Evolutionary conservation across 2,113 vertebrate genomes (phyloP).

Genomic region (Zosterops lateralis): DNA sequence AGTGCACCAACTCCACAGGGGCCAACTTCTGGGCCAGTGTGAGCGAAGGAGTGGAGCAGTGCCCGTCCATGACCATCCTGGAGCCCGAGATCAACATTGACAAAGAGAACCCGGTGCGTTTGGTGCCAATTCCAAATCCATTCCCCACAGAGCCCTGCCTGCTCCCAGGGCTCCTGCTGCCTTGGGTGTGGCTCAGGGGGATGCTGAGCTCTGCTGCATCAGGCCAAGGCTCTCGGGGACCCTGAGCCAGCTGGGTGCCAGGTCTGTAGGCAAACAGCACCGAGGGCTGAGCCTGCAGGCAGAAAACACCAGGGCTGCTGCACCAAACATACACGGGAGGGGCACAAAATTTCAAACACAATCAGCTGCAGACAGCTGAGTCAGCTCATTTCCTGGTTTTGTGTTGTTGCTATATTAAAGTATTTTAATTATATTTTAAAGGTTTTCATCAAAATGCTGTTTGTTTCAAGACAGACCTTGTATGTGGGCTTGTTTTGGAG

Average conservation of each 20-base stretch:
- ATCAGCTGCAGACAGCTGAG: neutral
- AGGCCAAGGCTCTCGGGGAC: neutral
- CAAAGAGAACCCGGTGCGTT: constrained; percentile 80
- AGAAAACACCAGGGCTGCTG: neutral
- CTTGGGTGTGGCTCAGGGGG: accelerated
- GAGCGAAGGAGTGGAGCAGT: constrained; percentile 81
- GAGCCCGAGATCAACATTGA: constrained; percentile 83
- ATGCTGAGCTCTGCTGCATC: neutral
- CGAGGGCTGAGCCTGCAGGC: neutral
- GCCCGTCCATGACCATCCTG: constrained; percentile 89
- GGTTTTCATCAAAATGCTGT: neutral
- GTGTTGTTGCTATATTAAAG: neutral
- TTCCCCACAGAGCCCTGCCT: neutral
- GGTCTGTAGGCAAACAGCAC: neutral
- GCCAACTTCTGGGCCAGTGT: constrained; percentile 85
- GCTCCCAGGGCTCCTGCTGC: accelerated
- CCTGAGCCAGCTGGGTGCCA: neutral
- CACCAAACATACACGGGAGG: neutral
- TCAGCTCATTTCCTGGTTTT: neutral
- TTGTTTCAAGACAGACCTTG: neutral
- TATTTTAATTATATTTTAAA: neutral
- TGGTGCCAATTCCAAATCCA: accelerated
- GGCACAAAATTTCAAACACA: too few relatives aligned
- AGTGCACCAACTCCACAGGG: constrained; percentile 78
- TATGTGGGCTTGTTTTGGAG: neutral